Percentiles rank a stretch among this genome's conserved stretches.
These are phyloP conservation scores for Ethmia dodecea DNA, from an alignment of 2,888 invertebrate species.

Conservation along the genomic window DNA sequence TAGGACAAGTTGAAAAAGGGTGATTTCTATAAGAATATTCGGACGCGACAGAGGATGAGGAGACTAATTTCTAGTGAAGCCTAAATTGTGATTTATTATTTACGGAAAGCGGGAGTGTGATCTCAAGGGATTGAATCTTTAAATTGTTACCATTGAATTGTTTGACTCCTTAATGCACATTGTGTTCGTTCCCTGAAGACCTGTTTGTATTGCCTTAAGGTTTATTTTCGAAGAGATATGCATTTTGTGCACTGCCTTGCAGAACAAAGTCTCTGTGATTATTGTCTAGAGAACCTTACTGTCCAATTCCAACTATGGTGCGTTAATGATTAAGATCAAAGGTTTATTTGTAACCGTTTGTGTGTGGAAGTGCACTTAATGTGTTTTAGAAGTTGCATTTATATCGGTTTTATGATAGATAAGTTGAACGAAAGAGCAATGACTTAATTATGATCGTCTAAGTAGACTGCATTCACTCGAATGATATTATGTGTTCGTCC, in stretches of 20 bases:
- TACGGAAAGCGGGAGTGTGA: constrained; percentile 49
- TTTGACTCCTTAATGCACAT: constrained; percentile 19
- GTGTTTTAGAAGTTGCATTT: constrained; percentile 43
- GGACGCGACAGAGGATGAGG: too few species aligned
- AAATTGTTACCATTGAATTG: constrained; percentile 32
- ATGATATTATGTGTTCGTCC: constrained; percentile 73
- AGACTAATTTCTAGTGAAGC: constrained; percentile 43
- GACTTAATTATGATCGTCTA: constrained; percentile 56
- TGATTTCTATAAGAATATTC: constrained; percentile 1
- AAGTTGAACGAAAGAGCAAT: constrained; percentile 61
- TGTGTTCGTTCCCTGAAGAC: constrained; percentile 27
- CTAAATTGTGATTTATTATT: constrained; percentile 62
- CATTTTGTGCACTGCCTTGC: constrained; percentile 55
- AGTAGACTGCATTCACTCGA: constrained; percentile 74
- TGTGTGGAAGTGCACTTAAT: constrained; percentile 62
- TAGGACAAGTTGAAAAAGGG: constrained; percentile 14
- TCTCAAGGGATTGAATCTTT: constrained; percentile 55
- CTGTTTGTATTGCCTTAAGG: constrained; percentile 34
- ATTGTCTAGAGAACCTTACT: constrained; percentile 19
- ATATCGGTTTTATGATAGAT: constrained; percentile 37
- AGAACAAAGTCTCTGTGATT: constrained; percentile 30
- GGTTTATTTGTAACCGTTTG: constrained; percentile 1
- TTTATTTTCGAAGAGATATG: constrained; percentile 26
- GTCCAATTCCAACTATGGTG: constrained; percentile 15
- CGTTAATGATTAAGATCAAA: background rate